Percentiles rank a stretch among this genome's conserved stretches.
These are phyloP conservation scores for Pavo muticus DNA, from an alignment of 2,113 vertebrate species.

Conservation along the genomic window DNA sequence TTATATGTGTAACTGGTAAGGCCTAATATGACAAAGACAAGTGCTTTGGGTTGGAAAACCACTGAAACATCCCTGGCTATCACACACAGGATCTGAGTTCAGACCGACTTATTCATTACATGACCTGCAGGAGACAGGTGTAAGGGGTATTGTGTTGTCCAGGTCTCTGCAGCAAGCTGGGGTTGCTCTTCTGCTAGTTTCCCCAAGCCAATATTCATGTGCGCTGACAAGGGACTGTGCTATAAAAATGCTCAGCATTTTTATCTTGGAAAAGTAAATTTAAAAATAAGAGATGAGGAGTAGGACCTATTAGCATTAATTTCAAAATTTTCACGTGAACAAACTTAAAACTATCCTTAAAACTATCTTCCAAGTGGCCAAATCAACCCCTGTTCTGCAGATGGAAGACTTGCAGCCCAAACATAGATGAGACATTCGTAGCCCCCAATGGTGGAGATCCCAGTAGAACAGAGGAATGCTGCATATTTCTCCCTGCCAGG, in stretches of 20 bases:
- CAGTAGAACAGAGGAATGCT: accelerated
- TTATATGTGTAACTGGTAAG: not conserved
- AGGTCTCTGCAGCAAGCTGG: not conserved
- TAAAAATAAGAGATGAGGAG: not conserved
- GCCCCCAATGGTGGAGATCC: not conserved
- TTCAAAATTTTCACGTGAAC: not conserved
- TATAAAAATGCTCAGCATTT: not conserved
- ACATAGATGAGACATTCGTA: not conserved
- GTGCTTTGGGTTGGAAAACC: not conserved
- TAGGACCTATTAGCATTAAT: not conserved
- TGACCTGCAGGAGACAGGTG: not conserved
- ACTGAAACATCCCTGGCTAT: not conserved
- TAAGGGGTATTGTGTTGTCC: not conserved
- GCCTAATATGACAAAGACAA: not conserved
- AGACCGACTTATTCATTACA: not conserved
- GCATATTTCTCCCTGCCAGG: not conserved
- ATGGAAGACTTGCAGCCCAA: not conserved
- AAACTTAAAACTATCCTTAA: not conserved
- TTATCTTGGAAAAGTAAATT: not conserved
- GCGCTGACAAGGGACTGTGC: not conserved
- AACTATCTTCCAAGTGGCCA: not conserved
- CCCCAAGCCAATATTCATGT: not conserved
- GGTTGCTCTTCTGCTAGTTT: not conserved
- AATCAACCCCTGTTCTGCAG: not conserved
- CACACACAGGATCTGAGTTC: not conserved